These are phyloP conservation scores for Falco concolor DNA, from an alignment of 2,797 vertebrate genomes.

Conservation along the genomic window DNA sequence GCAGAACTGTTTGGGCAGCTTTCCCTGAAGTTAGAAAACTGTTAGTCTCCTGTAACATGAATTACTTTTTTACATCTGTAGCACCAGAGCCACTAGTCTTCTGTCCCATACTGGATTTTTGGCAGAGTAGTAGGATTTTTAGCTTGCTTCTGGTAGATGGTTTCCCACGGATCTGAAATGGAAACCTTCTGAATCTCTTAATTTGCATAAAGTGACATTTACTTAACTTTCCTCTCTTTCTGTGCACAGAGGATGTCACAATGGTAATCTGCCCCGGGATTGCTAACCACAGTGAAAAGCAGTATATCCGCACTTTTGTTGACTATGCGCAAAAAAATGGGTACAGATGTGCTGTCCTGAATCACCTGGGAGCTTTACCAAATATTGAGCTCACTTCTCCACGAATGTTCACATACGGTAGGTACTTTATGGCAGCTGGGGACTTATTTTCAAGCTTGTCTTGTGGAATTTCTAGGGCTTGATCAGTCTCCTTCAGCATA, in stretches of 20 bases:
- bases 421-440: not conserved
- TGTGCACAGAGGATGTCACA: slow-evolving; percentile 86
- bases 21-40: not conserved
- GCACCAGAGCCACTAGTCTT: not conserved
- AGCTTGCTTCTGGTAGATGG: not conserved
- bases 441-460: not conserved
- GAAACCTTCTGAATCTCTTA: not conserved
- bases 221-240: not conserved
- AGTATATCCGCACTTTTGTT: slow-evolving; percentile 97
- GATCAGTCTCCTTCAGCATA: not conserved
- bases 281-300: slow-evolving; percentile 98
- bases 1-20: not conserved
- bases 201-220: slow-evolving; percentile 53
- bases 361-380: slow-evolving; percentile 93
- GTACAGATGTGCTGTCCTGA: slow-evolving; percentile 94
- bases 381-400: slow-evolving; percentile 96
- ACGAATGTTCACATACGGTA: slow-evolving; percentile 98
- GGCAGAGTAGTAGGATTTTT: not conserved
- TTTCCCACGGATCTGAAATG: slow-evolving; percentile 13
- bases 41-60: not conserved
- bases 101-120: not conserved
- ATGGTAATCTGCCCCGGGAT: slow-evolving; percentile 99
- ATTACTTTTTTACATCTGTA: not conserved
- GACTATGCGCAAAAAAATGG: slow-evolving; percentile 94
- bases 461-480: not conserved